Percentiles rank a stretch among this genome's conserved stretches.
phyloP scores from a whole-genome alignment of 2,888 invertebrate species.

The Limnephilus lunatus region DNA sequence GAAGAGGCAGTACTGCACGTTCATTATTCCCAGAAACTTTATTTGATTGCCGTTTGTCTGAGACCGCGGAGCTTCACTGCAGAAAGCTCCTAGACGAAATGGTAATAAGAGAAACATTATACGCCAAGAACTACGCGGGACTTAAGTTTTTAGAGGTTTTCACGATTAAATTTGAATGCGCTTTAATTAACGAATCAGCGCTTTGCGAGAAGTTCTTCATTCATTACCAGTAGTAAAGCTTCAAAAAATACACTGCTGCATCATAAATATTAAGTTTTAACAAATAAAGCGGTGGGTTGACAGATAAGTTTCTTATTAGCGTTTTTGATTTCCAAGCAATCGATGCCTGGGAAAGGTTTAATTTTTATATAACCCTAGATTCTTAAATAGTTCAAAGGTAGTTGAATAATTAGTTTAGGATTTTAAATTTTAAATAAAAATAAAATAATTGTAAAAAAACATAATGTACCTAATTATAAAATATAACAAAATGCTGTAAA shows the following conservation, averaged over 20 bases:
- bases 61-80: not conserved
- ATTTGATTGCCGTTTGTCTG: slow-evolving; percentile 58
- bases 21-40: slow-evolving; percentile 36
- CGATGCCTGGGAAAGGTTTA: not conserved
- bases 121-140: not conserved
- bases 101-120: slow-evolving; percentile 8
- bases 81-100: not conserved
- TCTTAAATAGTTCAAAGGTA: too few relatives aligned
- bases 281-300: not conserved
- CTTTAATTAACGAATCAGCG: slow-evolving; percentile 18
- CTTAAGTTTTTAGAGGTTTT: not conserved
- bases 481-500: too few relatives aligned
- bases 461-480: too few relatives aligned
- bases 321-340: not conserved
- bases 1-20: not conserved
- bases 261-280: not conserved
- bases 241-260: not conserved
- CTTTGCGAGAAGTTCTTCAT: not conserved
- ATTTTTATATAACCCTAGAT: not conserved
- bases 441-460: too few relatives aligned
- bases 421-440: too few relatives aligned
- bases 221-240: not conserved
- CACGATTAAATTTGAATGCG: slow-evolving; percentile 14
- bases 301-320: not conserved
- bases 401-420: too few relatives aligned